phyloP scores from a whole-genome alignment of 2,797 vertebrate species.

The Coreius guichenoti region DNA sequence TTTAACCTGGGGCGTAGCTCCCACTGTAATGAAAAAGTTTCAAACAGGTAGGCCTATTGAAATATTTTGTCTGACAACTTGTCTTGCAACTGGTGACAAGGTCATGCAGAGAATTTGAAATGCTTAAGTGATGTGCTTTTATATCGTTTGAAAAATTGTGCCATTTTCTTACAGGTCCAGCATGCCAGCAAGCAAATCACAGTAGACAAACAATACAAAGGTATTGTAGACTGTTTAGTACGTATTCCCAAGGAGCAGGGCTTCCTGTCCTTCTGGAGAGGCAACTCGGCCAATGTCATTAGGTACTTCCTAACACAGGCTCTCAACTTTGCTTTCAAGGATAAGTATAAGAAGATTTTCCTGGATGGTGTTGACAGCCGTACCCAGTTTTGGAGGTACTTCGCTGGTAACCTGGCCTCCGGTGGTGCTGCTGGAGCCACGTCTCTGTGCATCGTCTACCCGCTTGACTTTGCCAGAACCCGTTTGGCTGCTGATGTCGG shows the following conservation, averaged over 20 bases:
- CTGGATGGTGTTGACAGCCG: conserved; percentile 79
- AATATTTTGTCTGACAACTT: not conserved
- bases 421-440: conserved; percentile 81
- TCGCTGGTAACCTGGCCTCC: conserved; percentile 79
- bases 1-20: not conserved
- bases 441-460: conserved; percentile 81
- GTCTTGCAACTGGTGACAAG: not conserved
- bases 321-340: conserved; percentile 84
- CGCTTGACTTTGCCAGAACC: conserved; percentile 81
- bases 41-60: not conserved
- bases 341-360: conserved; percentile 83
- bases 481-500: conserved; percentile 81
- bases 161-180: conserved; percentile 55
- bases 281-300: conserved; percentile 83
- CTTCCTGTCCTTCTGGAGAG: conserved; percentile 81
- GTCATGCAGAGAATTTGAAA: not conserved
- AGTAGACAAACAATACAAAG: conserved; percentile 80
- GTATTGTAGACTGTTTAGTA: conserved; percentile 81
- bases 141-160: not conserved
- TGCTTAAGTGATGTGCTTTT: not conserved
- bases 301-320: conserved; percentile 83
- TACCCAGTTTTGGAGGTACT: conserved; percentile 83
- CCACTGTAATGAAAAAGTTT: not conserved
- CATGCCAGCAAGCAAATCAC: conserved; percentile 81
- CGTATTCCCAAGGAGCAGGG: conserved; percentile 82